Conservation (phyloP, 2,888 invertebrate genomes). For the Callosobruchus maculatus region DNA sequence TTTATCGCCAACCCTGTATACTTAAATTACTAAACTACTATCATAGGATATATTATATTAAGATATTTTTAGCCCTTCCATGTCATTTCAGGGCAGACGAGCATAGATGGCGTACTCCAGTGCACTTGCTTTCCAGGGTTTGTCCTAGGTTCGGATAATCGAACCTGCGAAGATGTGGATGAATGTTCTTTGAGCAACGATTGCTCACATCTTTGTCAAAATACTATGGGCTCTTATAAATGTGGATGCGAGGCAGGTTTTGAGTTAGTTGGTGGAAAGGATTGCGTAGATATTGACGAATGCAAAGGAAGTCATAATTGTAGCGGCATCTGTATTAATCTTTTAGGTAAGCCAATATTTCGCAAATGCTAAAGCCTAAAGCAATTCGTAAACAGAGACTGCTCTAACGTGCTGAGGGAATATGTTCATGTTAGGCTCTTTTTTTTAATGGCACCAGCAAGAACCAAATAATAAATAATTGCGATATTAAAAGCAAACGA, state of each 20-base stretch:
- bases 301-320: slow-evolving; percentile 45
- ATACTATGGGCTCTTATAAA: slow-evolving; percentile 54
- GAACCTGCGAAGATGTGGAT: slow-evolving; percentile 46
- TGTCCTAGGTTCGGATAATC: slow-evolving; percentile 46
- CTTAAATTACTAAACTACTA: no score
- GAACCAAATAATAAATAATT: no score
- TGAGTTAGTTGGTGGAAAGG: slow-evolving; percentile 37
- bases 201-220: slow-evolving; percentile 55
- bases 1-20: no score
- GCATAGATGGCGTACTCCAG: slow-evolving; percentile 33
- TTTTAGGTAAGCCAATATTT: not conserved
- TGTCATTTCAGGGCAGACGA: slow-evolving; percentile 4
- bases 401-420: no score
- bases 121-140: slow-evolving; percentile 49
- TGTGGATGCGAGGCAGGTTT: slow-evolving; percentile 58
- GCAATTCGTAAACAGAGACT: no score
- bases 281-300: slow-evolving; percentile 45
- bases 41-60: no score
- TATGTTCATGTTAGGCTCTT: no score
- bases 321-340: slow-evolving; percentile 22
- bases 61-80: not conserved
- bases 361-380: not conserved
- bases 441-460: no score
- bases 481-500: no score
- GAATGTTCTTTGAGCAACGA: slow-evolving; percentile 45